Percentiles rank a stretch among this genome's conserved stretches.
Evolutionary conservation across 2,113 vertebrate genomes (phyloP).

Genomic region (Heterotilapia buettikoferi): DNA sequence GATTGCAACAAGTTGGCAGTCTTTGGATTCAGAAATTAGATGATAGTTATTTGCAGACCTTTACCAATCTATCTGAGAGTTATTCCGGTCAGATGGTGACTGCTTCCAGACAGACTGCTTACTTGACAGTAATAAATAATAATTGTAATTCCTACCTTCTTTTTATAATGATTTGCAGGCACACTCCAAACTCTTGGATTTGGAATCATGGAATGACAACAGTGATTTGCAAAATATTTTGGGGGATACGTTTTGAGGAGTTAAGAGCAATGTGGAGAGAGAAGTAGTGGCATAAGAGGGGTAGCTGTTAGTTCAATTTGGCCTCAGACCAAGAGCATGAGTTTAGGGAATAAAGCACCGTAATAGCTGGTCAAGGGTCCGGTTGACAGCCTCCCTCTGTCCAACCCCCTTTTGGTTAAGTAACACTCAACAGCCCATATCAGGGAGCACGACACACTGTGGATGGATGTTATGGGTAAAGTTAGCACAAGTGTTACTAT

Average conservation of each 20-base stretch:
- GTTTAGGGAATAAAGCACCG: conserved; percentile 73
- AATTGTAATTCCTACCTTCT: not conserved
- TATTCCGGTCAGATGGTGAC: not conserved
- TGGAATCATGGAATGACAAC: not conserved
- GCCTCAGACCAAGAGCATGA: conserved; percentile 57
- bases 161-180: not conserved
- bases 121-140: not conserved
- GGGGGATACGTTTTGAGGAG: not conserved
- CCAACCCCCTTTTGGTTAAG: conserved; percentile 63
- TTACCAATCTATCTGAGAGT: not conserved
- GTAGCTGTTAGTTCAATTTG: conserved; percentile 38
- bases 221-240: not conserved
- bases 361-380: conserved; percentile 73
- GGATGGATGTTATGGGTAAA: not conserved
- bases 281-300: conserved; percentile 43
- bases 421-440: conserved; percentile 56
- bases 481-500: not conserved
- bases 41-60: not conserved
- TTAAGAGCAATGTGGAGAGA: not conserved
- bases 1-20: not conserved
- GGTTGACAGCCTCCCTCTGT: conserved; percentile 56
- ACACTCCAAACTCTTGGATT: not conserved
- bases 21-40: not conserved
- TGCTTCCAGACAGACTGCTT: not conserved
- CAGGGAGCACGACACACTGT: not conserved